Evolutionary conservation across 2,113 vertebrate genomes (phyloP).

Genomic region (Puma concolor): DNA sequence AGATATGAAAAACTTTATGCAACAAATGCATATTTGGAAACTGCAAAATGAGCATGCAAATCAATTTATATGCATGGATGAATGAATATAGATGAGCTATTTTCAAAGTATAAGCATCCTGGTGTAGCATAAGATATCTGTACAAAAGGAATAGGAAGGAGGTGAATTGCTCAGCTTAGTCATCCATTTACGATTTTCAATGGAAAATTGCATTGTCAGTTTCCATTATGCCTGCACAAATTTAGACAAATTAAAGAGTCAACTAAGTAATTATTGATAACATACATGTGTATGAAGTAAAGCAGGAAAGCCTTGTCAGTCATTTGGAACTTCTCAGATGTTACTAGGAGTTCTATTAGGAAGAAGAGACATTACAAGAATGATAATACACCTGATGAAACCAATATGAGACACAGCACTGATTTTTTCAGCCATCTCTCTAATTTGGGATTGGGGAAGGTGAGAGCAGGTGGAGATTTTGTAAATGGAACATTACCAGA

Average conservation of each 20-base stretch:
- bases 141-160: conserved; percentile 49
- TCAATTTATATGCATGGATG: conserved; percentile 25
- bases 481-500: not conserved
- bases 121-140: not conserved
- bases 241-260: conserved; percentile 54
- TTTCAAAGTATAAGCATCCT: conserved; percentile 62
- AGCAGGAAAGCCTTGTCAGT: conserved; percentile 16
- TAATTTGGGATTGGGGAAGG: not conserved
- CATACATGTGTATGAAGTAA: conserved; percentile 28
- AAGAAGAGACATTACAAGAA: conserved; percentile 5
- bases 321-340: conserved; percentile 41
- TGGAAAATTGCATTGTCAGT: conserved; percentile 62
- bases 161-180: conserved; percentile 30
- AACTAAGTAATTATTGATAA: conserved; percentile 64
- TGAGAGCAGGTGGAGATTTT: not conserved
- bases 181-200: conserved; percentile 66
- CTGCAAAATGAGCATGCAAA: conserved; percentile 68
- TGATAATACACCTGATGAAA: conserved; percentile 11
- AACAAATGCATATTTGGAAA: conserved; percentile 58
- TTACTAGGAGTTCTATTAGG: conserved; percentile 41
- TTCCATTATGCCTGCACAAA: conserved; percentile 51
- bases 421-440: not conserved
- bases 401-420: not conserved
- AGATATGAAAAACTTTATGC: conserved; percentile 48
- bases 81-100: conserved; percentile 61